Evolutionary conservation across 2,797 vertebrate genomes (phyloP).

Genomic region (Tauraco hartlaubi): DNA sequence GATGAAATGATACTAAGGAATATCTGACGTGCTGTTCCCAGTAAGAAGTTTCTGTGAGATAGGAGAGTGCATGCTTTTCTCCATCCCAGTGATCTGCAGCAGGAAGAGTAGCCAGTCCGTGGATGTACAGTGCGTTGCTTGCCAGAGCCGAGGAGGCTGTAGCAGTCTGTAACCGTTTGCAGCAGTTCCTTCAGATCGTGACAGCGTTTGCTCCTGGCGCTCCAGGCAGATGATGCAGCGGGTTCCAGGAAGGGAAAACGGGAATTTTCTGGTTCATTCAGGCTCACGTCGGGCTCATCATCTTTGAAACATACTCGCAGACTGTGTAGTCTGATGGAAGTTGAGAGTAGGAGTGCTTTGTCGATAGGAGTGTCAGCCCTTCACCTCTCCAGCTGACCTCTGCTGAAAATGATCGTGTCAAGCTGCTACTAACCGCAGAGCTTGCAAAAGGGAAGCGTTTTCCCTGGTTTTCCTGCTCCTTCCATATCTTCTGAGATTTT

Average conservation of each 20-base stretch:
- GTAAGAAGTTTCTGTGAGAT: not conserved
- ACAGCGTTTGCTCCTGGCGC: not conserved
- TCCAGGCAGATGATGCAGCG: fast-evolving
- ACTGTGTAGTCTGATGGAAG: not conserved
- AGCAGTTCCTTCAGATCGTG: not conserved
- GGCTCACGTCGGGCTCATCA: not conserved
- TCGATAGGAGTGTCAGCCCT: not conserved
- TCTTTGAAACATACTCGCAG: not conserved
- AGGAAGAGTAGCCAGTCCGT: not conserved
- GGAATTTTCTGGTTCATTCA: not conserved
- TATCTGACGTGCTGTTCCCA: fast-evolving
- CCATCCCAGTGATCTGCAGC: not conserved
- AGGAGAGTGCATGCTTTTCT: not conserved
- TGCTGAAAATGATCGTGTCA: fast-evolving
- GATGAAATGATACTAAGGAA: not conserved
- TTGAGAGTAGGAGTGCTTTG: not conserved
- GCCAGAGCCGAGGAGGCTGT: not conserved
- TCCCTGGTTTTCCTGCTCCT: not conserved
- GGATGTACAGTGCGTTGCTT: not conserved
- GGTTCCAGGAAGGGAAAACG: not conserved
- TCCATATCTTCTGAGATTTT: not conserved
- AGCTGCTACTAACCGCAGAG: not conserved
- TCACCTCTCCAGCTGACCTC: not conserved
- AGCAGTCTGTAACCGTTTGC: not conserved
- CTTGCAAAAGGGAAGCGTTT: not conserved